Evolutionary conservation across 2,797 vertebrate species (phyloP), one percentile per base, ranked within the genome.

Genomic region (Triplophysa yarkandensis): DNA sequence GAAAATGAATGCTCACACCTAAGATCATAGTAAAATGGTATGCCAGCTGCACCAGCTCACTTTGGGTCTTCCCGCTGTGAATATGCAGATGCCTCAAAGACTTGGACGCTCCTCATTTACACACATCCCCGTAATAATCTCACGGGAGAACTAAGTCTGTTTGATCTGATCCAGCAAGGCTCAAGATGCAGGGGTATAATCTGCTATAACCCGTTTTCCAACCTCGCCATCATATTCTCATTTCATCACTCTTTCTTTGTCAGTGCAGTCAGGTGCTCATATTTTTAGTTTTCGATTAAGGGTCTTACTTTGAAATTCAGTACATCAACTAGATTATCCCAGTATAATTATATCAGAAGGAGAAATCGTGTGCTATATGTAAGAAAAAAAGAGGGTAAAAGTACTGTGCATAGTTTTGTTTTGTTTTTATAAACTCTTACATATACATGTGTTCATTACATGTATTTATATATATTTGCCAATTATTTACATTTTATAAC

Each of bases 111-210:
- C 57, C 70, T 68, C 57, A 66, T 55, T 66, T 78, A 43, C 55
- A 66, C 50, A 71, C 68, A 61, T 44, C 13, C 61, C 25, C 21
- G 11, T 43, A 23, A 50, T 66, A 71, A 76, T 79, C 72, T 76
- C 77, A 71, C 46, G 34, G 72, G 67, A 71, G 72, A 58, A 14
- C 66, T 25, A 44, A 46, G 60, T 52, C 63, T 41, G 52, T 71
- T 79, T 79, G 66, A 79, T 79, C 50, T 21, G 57, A 70, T 69
- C 71, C 68, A 58, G 55, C 64, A 63, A 63, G 70, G 64, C 32
- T 13, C 32, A 41, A 39, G 36, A 69, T 28, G 41, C 43, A 57
- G 60, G 52, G 66, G 71, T 79, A 57, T 61, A 65, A 65, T 75
- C 44, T 54, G 32, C 50, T 57, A 55, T 52, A 28, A 41, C 66